Conservation (phyloP, 2,113 vertebrate species). For the Cottus gobio region DNA sequence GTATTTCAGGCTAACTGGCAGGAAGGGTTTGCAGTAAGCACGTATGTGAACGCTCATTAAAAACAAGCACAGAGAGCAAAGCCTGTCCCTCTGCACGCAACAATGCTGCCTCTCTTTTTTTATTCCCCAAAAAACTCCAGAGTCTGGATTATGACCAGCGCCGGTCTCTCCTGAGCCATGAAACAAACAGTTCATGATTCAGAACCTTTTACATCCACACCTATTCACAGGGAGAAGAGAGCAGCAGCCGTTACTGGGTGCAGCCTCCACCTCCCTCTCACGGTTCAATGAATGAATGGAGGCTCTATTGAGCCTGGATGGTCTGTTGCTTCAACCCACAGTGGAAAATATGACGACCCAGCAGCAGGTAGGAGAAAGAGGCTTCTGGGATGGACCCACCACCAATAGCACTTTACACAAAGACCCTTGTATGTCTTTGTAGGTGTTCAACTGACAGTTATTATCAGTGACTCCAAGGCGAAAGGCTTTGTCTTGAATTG, state of each 20-base stretch:
- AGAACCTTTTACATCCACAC: conserved; percentile 61
- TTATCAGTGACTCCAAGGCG: background rate
- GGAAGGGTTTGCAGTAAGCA: conserved; percentile 49
- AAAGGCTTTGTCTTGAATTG: conserved; percentile 2
- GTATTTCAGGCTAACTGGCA: conserved; percentile 44
- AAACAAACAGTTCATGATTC: conserved; percentile 57
- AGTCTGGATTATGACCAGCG: conserved; percentile 48
- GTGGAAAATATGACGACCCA: conserved; percentile 77
- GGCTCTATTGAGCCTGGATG: conserved; percentile 72
- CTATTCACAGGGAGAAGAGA: conserved; percentile 60
- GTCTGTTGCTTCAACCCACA: conserved; percentile 66
- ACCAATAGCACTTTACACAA: conserved; percentile 34
- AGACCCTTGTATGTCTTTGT: conserved; percentile 20
- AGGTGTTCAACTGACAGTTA: conserved; percentile 12
- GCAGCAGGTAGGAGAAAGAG: conserved; percentile 70
- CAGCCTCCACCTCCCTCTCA: conserved; percentile 55
- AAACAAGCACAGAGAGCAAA: conserved; percentile 23
- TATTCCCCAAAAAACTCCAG: conserved; percentile 31
- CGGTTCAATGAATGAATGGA: conserved; percentile 70
- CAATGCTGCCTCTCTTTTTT: conserved; percentile 57
- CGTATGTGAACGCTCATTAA: conserved; percentile 39
- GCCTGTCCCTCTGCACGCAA: conserved; percentile 44
- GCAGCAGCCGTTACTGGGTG: conserved; percentile 44
- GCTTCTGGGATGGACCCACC: conserved; percentile 48
- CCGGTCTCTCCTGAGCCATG: conserved; percentile 40